These are phyloP conservation scores for Sphaerodactylus townsendi DNA, from an alignment of 2,113 vertebrate species.

Conservation along the genomic window DNA sequence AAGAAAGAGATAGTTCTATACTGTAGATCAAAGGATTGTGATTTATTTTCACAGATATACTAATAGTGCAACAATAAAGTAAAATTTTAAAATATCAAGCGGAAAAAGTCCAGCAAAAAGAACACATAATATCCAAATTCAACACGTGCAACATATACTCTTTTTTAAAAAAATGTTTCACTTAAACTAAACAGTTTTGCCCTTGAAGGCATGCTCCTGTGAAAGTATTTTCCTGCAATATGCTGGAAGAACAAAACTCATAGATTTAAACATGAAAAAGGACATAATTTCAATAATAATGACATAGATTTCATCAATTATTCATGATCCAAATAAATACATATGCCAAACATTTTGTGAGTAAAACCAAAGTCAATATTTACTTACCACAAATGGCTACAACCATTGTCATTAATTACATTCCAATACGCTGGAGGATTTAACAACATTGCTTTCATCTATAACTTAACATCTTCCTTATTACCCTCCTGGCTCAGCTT, in stretches of 20 bases:
- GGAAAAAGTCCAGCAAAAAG: neutral
- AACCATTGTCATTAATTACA: neutral
- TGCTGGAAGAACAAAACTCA: neutral
- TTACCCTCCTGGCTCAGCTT: too few species aligned
- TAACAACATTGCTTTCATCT: neutral
- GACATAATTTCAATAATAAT: neutral
- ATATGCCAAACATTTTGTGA: neutral
- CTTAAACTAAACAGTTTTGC: neutral
- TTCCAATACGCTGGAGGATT: neutral
- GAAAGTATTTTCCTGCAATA: neutral
- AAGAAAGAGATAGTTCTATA: too few species aligned
- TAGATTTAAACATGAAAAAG: neutral
- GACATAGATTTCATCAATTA: slow-evolving; percentile 1
- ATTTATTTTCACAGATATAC: too few species aligned
- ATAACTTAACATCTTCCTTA: too few species aligned
- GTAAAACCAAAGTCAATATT: slow-evolving; percentile 15
- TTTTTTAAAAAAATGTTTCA: too few species aligned
- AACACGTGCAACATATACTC: too few species aligned
- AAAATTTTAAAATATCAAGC: too few species aligned
- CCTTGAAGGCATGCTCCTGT: neutral
- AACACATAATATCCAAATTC: too few species aligned
- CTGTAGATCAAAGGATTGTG: too few species aligned
- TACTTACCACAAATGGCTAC: slow-evolving; percentile 5
- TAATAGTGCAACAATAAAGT: too few species aligned
- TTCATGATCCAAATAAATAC: slow-evolving; percentile 1